Percentiles rank a stretch among this genome's conserved stretches.
These are phyloP conservation scores for Psittacus erithacus DNA, from an alignment of 2,113 vertebrate genomes.

Conservation along the genomic window DNA sequence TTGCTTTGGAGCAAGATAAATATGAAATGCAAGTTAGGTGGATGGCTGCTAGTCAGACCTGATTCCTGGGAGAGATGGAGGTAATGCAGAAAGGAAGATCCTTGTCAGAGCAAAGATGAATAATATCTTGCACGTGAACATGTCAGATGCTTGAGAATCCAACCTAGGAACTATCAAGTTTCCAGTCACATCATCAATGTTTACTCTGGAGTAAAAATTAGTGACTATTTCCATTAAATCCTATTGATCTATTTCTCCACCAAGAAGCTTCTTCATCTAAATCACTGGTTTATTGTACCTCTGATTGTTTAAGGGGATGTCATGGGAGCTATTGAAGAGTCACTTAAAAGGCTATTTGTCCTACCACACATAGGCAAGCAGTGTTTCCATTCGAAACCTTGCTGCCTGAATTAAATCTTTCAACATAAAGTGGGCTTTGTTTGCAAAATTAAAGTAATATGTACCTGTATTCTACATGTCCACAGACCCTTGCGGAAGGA, in stretches of 20 bases:
- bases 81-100: constrained; percentile 33
- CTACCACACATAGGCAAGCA: not conserved
- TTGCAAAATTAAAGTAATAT: not conserved
- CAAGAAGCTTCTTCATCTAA: constrained; percentile 41
- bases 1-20: not conserved
- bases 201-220: constrained; percentile 53
- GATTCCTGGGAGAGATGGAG: not conserved
- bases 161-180: constrained; percentile 18
- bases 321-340: constrained; percentile 47
- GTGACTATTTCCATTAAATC: constrained; percentile 44
- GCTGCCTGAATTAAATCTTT: not conserved
- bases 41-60: not conserved
- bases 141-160: not conserved
- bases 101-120: constrained; percentile 18
- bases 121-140: not conserved
- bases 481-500: not conserved
- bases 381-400: not conserved
- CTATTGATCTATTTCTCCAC: constrained; percentile 42
- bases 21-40: not conserved
- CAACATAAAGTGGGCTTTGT: not conserved
- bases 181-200: constrained; percentile 53
- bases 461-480: not conserved
- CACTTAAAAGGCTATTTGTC: constrained; percentile 5
- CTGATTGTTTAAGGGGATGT: constrained; percentile 42
- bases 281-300: constrained; percentile 1